These are phyloP conservation scores for Lophius americanus DNA, from an alignment of 2,797 vertebrate species.

Conservation along the genomic window DNA sequence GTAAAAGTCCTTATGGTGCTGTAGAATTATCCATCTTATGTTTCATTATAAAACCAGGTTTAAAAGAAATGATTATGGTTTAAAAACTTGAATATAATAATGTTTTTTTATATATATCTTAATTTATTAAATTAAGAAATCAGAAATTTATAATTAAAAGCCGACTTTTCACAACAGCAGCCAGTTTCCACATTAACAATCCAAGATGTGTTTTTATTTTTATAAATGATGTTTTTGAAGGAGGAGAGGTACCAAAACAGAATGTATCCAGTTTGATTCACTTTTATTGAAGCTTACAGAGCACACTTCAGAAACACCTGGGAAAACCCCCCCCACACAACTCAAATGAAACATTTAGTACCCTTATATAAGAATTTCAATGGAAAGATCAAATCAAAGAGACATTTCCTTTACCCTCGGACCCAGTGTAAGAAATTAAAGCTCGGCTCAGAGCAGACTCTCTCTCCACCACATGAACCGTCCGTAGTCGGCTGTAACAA, in stretches of 20 bases:
- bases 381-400: slow-evolving; percentile 23
- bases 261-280: slow-evolving; percentile 20
- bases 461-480: slow-evolving; percentile 2
- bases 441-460: not conserved
- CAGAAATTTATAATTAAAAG: too few relatives aligned
- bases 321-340: slow-evolving; percentile 19
- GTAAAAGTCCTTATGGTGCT: too few relatives aligned
- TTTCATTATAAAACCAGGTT: too few relatives aligned
- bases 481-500: slow-evolving; percentile 17
- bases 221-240: too few relatives aligned
- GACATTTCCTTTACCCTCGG: slow-evolving; percentile 17
- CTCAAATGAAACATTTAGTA: slow-evolving; percentile 34
- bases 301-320: slow-evolving; percentile 30
- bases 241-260: not conserved
- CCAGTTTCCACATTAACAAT: too few relatives aligned
- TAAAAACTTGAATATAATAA: too few relatives aligned
- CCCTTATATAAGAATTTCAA: slow-evolving; percentile 21
- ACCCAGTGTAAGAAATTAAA: slow-evolving; percentile 42
- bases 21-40: too few relatives aligned
- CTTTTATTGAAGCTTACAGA: slow-evolving; percentile 65
- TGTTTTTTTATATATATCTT: too few relatives aligned
- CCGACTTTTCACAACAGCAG: too few relatives aligned
- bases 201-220: too few relatives aligned
- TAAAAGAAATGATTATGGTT: too few relatives aligned
- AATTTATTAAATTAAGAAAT: too few relatives aligned